Conservation (phyloP, 2,113 vertebrate species). For the Aepyceros melampus region DNA sequence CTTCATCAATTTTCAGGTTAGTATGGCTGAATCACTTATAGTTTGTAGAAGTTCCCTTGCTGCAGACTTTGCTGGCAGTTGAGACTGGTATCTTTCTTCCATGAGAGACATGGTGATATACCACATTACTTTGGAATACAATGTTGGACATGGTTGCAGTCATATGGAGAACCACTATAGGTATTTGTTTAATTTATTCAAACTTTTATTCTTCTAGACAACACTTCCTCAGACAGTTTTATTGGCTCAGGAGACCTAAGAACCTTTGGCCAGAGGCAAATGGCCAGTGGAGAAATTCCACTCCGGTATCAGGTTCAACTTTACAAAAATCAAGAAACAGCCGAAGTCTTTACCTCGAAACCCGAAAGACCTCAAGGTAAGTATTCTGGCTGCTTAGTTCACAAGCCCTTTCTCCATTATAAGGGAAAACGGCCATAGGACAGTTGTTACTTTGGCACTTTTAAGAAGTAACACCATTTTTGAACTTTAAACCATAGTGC, state of each 20-base stretch:
- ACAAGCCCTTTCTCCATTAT: not conserved
- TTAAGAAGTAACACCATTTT: not conserved
- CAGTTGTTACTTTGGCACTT: not conserved
- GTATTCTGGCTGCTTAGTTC: not conserved
- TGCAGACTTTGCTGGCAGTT: slow-evolving; percentile 66
- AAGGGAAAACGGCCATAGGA: not conserved
- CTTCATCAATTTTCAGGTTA: slow-evolving; percentile 76
- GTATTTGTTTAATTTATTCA: slow-evolving; percentile 53
- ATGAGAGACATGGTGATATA: slow-evolving; percentile 57
- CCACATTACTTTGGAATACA: slow-evolving; percentile 64
- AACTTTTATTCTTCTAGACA: slow-evolving; percentile 70
- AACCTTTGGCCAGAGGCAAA: slow-evolving; percentile 75
- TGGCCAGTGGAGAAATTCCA: slow-evolving; percentile 80
- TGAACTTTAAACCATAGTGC: not conserved
- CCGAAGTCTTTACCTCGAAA: slow-evolving; percentile 78
- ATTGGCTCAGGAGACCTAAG: slow-evolving; percentile 46
- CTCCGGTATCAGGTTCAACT: slow-evolving; percentile 26
- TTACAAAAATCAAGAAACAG: slow-evolving; percentile 76
- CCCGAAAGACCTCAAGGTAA: slow-evolving; percentile 78
- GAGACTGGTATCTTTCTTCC: slow-evolving; percentile 65
- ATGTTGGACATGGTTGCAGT: slow-evolving; percentile 60
- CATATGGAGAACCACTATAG: slow-evolving; percentile 15
- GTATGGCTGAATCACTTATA: slow-evolving; percentile 74
- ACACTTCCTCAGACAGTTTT: slow-evolving; percentile 64
- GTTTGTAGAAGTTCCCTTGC: slow-evolving; percentile 71